Percentiles rank a stretch among this genome's conserved stretches.
Evolutionary conservation across 2,888 invertebrate genomes (phyloP).

Genomic region (Drosophila limbata): DNA sequence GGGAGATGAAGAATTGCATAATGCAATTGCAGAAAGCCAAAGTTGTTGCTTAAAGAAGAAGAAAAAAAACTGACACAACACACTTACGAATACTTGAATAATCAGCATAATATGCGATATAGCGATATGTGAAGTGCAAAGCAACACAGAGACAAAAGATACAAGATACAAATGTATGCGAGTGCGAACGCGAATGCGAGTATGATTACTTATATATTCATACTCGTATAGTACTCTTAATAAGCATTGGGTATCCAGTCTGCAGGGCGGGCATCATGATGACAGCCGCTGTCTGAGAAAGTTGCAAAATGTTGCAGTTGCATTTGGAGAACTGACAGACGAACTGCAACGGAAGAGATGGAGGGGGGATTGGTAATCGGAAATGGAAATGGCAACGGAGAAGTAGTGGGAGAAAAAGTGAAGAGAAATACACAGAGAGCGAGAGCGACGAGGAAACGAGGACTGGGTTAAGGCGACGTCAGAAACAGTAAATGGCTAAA

Average conservation of each 20-base stretch:
- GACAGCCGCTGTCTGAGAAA: slow-evolving; percentile 73
- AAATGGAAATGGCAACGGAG: slow-evolving; percentile 9
- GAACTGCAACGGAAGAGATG: slow-evolving; percentile 3
- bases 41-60: slow-evolving; percentile 33
- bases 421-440: neutral
- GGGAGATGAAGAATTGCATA: slow-evolving; percentile 54
- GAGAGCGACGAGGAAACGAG: slow-evolving; percentile 13
- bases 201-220: slow-evolving; percentile 10
- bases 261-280: slow-evolving; percentile 48
- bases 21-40: slow-evolving; percentile 59
- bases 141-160: slow-evolving; percentile 38
- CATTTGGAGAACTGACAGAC: slow-evolving; percentile 31
- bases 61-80: slow-evolving; percentile 72
- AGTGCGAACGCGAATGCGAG: slow-evolving; percentile 17
- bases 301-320: slow-evolving; percentile 66
- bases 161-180: slow-evolving; percentile 36
- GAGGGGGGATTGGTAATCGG: slow-evolving; percentile 17
- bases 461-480: slow-evolving; percentile 43
- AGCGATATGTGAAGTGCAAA: slow-evolving; percentile 46
- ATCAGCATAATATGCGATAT: slow-evolving; percentile 74
- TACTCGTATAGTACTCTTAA: slow-evolving; percentile 6
- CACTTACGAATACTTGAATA: slow-evolving; percentile 68
- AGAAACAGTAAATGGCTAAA: slow-evolving; percentile 68
- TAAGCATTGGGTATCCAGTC: slow-evolving; percentile 28
- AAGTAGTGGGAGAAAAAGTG: slow-evolving; percentile 13